Evolutionary conservation across 2,797 vertebrate genomes (phyloP), one percentile per base, ranked within the genome.

Genomic region (Sorex maritimensis): DNA sequence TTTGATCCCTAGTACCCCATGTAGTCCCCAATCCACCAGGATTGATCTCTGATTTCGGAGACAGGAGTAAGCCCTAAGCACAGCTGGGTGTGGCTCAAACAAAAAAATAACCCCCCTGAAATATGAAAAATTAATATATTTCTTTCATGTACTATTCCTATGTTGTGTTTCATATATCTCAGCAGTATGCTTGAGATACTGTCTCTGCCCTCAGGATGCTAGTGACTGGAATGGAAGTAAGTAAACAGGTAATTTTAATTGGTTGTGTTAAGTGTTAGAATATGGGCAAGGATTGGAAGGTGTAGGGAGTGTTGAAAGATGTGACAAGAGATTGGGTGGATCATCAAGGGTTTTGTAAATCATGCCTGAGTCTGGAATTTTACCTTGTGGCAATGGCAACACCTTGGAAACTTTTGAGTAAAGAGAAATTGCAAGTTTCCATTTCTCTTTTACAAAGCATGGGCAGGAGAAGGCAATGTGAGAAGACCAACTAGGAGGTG

Each of bases 311-410:
- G 68, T 68, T 30, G 17, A 80, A 75, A 86, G 81, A 79, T 91
- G 79, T 86, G 52, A 23, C 28, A 55, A 30, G 63, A 77, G 72
- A 81, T 79, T 79, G 61, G 68, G 30, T 69, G 84, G 15, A 23
- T 94, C 49, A 23, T 69, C 69, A 75, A 81, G 15, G 44, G 41
- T 52, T 93, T 75, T 88, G 41, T 91, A 63, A 81, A 13, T 73
- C 34, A 7, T 77, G 23, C 77, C 84, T 7, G 52, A 38, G 58
- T 67, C 24, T 93, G 55, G 72, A 34, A 30, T 85, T 95, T 88
- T 61, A 73, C 68, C 34, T 80, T 82, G 55, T 55, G 72, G 24
- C 55, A 38, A 2, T 90, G 24, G 67, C 55, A 92, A 67, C 55
- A 88, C 79, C 86, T 79, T 80, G 58, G 67, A 92, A 73, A 83